Conservation (phyloP, 2,797 vertebrate species). For the Tokudaia tokunoshimensis region DNA sequence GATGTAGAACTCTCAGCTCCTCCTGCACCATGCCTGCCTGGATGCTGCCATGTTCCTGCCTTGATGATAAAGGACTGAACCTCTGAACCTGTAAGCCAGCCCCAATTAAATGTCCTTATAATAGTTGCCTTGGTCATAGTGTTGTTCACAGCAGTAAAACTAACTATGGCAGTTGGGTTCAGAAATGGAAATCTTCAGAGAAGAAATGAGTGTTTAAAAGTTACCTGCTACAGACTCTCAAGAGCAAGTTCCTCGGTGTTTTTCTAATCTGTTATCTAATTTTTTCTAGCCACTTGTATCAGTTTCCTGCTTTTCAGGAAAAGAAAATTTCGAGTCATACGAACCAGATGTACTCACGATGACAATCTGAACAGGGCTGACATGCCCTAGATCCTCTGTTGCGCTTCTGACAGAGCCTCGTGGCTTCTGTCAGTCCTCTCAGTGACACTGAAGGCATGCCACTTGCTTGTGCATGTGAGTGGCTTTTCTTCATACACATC, state of each 20-base stretch:
- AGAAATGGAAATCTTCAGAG: neutral
- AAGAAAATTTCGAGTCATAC: constrained; percentile 8
- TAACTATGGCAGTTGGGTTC: neutral
- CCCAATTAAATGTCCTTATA: neutral
- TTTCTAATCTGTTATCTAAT: neutral
- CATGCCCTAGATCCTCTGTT: neutral
- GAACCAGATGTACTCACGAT: neutral
- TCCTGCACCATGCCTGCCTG: neutral
- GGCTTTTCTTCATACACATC: neutral
- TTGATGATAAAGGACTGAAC: neutral
- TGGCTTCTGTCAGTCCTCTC: neutral
- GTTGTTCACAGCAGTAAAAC: neutral
- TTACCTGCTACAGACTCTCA: neutral
- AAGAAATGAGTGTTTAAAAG: constrained; percentile 22
- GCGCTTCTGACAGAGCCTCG: neutral
- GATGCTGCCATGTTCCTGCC: neutral
- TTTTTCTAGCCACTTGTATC: neutral
- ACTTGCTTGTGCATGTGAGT: neutral
- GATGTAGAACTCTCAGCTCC: too few relatives aligned
- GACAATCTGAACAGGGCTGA: neutral
- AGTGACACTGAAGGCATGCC: neutral
- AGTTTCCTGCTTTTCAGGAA: neutral
- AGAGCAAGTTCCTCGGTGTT: neutral
- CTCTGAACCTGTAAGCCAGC: neutral
- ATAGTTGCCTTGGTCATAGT: neutral